Evolutionary conservation across 2,797 vertebrate species (phyloP).

Genomic region (Acomys russatus): DNA sequence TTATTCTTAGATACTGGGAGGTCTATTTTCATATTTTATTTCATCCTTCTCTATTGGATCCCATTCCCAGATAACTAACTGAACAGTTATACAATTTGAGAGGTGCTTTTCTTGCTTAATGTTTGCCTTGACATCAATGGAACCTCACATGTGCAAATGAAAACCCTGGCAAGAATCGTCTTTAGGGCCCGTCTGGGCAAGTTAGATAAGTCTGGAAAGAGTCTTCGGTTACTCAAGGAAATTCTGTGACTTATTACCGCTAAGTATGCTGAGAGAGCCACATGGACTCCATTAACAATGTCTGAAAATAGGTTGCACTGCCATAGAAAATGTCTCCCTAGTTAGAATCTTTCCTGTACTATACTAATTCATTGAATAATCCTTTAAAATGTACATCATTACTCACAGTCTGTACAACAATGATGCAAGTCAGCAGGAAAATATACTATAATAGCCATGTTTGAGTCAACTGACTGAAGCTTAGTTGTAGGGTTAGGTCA

Average conservation of each 20-base stretch:
- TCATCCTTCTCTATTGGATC: slow-evolving; percentile 50
- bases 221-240: slow-evolving; percentile 63
- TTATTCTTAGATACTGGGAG: slow-evolving; percentile 30
- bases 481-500: slow-evolving; percentile 11
- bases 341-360: slow-evolving; percentile 16
- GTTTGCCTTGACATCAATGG: slow-evolving; percentile 74
- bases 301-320: slow-evolving; percentile 41
- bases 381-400: slow-evolving; percentile 17
- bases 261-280: background rate
- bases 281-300: slow-evolving; percentile 29
- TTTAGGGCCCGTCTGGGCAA: slow-evolving; percentile 65
- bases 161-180: slow-evolving; percentile 62
- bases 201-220: slow-evolving; percentile 69
- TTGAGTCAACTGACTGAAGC: background rate
- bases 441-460: background rate
- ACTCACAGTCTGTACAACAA: background rate
- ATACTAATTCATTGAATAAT: background rate
- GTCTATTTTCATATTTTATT: slow-evolving; percentile 66
- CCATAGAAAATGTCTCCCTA: slow-evolving; percentile 40
- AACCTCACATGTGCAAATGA: slow-evolving; percentile 73
- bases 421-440: background rate
- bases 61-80: slow-evolving; percentile 58
- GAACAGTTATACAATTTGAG: slow-evolving; percentile 61
- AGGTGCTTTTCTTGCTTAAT: slow-evolving; percentile 64
- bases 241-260: slow-evolving; percentile 49